Conservation (phyloP, 2,888 invertebrate species). For the Adelognathus sp. region DNA sequence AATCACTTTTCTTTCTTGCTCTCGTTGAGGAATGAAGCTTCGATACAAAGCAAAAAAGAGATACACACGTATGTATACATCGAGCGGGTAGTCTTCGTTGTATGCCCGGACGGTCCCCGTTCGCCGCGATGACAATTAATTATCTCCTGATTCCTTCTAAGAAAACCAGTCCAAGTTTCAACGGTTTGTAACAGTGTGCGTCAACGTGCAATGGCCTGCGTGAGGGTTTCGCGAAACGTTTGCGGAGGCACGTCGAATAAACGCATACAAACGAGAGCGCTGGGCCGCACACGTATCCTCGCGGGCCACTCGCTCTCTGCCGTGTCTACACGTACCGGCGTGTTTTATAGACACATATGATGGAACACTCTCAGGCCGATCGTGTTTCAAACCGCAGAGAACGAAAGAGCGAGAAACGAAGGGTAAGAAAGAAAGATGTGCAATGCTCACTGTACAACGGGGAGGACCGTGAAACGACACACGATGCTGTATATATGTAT, state of each 20-base stretch:
- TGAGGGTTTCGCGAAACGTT: slow-evolving; percentile 6
- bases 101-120: slow-evolving; percentile 68
- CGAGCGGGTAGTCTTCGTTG: slow-evolving; percentile 69
- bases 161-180: slow-evolving; percentile 76
- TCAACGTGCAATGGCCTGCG: slow-evolving; percentile 35
- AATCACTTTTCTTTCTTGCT: neutral
- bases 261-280: slow-evolving; percentile 26
- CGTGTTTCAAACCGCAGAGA: slow-evolving; percentile 81
- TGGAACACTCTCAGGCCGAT: slow-evolving; percentile 81
- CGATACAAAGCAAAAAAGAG: slow-evolving; percentile 16
- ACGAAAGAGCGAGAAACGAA: slow-evolving; percentile 53
- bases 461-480: slow-evolving; percentile 32
- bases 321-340: slow-evolving; percentile 63
- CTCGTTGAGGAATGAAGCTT: slow-evolving; percentile 3
- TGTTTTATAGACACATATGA: slow-evolving; percentile 80
- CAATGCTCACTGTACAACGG: neutral
- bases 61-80: slow-evolving; percentile 1
- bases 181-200: slow-evolving; percentile 61
- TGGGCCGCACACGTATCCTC: slow-evolving; percentile 57
- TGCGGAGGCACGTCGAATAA: neutral
- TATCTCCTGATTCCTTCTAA: slow-evolving; percentile 79
- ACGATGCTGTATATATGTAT: slow-evolving; percentile 28
- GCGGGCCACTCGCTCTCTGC: slow-evolving; percentile 59
- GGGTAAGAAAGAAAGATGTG: slow-evolving; percentile 4
- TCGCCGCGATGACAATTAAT: slow-evolving; percentile 79